A percentile compares a stretch with the other conserved stretches of the same genome.
Conservation (phyloP, 2,888 invertebrate genomes). For the Lasius fuliginosus region DNA sequence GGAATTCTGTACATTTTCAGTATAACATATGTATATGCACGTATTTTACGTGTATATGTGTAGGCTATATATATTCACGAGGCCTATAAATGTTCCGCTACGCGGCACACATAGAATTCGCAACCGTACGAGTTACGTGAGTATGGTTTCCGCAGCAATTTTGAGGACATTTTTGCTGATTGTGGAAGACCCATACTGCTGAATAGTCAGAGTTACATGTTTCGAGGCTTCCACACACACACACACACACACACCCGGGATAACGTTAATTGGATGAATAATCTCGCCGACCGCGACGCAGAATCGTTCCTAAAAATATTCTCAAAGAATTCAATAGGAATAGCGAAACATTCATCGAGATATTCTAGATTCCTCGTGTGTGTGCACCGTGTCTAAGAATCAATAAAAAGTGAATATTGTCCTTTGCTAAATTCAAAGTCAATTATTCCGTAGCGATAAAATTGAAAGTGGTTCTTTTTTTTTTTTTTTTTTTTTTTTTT, state of each 20-base stretch:
- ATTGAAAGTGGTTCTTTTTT: neutral
- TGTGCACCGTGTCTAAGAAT: neutral
- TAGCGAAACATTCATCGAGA: neutral
- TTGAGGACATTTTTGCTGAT: slow-evolving; percentile 23
- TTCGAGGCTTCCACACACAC: slow-evolving; percentile 66
- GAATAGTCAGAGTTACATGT: slow-evolving; percentile 54
- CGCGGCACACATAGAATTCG: neutral
- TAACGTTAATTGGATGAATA: slow-evolving; percentile 70
- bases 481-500: neutral
- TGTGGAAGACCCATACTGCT: slow-evolving; percentile 59
- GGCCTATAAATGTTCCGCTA: neutral
- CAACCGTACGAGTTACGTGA: slow-evolving; percentile 25
- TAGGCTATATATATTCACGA: neutral
- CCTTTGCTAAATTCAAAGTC: neutral
- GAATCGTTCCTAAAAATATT: slow-evolving; percentile 33
- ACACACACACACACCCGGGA: no score
- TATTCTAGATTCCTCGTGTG: neutral
- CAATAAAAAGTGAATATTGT: neutral
- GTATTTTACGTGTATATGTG: neutral
- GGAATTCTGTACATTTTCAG: slow-evolving; percentile 25
- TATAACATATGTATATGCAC: neutral
- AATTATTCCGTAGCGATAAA: neutral
- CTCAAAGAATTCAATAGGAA: slow-evolving; percentile 9
- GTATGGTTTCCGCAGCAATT: slow-evolving; percentile 59
- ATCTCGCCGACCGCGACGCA: slow-evolving; percentile 33